Conservation (phyloP, 2,797 vertebrate species). For the Hydrolagus colliei region DNA sequence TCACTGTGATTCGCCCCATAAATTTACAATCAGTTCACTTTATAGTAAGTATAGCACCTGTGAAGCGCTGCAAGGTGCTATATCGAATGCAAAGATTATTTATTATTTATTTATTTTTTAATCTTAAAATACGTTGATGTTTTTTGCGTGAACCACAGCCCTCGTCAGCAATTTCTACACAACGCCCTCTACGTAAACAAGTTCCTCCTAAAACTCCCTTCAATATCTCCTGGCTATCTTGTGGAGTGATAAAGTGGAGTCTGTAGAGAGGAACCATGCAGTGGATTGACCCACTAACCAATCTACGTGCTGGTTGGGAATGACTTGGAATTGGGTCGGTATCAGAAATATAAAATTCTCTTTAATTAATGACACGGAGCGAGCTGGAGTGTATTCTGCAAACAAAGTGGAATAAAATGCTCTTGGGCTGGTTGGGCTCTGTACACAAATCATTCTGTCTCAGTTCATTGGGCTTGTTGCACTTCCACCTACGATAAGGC, state of each 20-base stretch:
- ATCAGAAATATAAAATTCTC: not conserved
- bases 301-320: not conserved
- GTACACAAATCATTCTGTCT: not conserved
- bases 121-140: too few species aligned
- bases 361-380: not conserved
- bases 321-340: not conserved
- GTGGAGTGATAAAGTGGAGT: not conserved
- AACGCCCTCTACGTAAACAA: too few species aligned
- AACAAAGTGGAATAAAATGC: not conserved
- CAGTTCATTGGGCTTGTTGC: conserved; percentile 17
- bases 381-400: not conserved
- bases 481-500: not conserved
- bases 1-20: too few species aligned
- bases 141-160: too few species aligned
- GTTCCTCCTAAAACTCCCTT: too few species aligned
- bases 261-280: not conserved
- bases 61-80: too few species aligned
- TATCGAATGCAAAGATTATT: too few species aligned
- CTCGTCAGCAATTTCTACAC: too few species aligned
- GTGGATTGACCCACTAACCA: not conserved
- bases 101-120: too few species aligned
- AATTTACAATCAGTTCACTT: too few species aligned
- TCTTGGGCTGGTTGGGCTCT: not conserved
- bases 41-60: too few species aligned
- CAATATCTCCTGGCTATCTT: not conserved